Base-by-base conservation (phyloP, 2,113 vertebrate species). In the Tragelaphus scriptus region DNA sequence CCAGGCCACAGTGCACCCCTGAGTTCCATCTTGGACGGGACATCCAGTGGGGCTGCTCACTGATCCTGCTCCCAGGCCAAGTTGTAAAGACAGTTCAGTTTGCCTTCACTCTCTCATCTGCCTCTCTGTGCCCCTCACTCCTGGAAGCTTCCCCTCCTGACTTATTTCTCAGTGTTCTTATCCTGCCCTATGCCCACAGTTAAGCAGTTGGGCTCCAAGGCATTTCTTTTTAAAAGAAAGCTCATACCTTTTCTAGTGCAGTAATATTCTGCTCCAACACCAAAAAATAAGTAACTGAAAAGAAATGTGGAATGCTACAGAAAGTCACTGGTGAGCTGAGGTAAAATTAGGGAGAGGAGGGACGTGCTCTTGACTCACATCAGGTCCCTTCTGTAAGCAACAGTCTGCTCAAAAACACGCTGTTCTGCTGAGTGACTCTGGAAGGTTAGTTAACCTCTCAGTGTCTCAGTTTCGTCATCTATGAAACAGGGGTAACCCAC, bases 11-110 rank as follows among this genome's bases (percentile, higher is more conserved):
- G 23, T 6, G n/a, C 51, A 16, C 44, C 51, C 15, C 30, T 12
- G 32, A 32, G 26, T 40, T 40, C 49, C 2, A 1, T 9, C n/a
- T 7, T 47, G 59, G 19, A 17, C 17, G 16, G 16, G 44, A 17
- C 19, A 0, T 30, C 25, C 0, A 2, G 15, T 36, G 25, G 36
- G 44, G 12, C 21, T 44, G 7, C 58, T 56, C 56, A 10, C 3
- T 14, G 8, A 16, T 88, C 30, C 71, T 63, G 21, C 30, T n/a
- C 58, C 51, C n/a, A 16, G 75, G 32, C 8, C 23, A 13, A 44
- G 26, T 10, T 6, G 36, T 68, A 51, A 79, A 71, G 56, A 44
- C 11, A 23, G 58, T 28, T 55, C 30, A 21, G 25, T 49, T 40
- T 40, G 30, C 17, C 55, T 49, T 51, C 19, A 26, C 21, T 40